Percentiles rank a stretch among this genome's conserved stretches.
These are phyloP conservation scores for Plestiodon gilberti DNA, from an alignment of 2,113 vertebrate genomes.

Conservation along the genomic window DNA sequence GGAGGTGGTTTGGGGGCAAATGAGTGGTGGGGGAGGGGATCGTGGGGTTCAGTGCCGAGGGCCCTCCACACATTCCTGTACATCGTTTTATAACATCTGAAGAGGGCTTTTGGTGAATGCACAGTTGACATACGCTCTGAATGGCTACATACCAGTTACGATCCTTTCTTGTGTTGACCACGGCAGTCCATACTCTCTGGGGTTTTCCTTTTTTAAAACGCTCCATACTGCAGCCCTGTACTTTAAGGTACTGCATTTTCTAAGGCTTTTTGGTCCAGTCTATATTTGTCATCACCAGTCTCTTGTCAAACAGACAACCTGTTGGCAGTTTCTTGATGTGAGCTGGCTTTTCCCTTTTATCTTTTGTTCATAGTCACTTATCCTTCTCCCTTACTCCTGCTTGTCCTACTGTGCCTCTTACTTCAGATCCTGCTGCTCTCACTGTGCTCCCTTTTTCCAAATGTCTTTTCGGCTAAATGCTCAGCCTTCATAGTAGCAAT, in stretches of 20 bases:
- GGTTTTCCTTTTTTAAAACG: not conserved
- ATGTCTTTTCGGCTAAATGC: constrained; percentile 43
- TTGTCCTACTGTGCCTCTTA: constrained; percentile 17
- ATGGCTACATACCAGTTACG: not conserved
- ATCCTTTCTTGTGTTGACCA: not conserved
- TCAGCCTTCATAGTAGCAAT: constrained; percentile 33
- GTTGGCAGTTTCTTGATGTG: constrained; percentile 3
- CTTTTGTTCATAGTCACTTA: not conserved
- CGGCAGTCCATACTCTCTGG: not conserved
- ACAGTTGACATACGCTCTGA: not conserved
- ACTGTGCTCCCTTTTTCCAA: constrained; percentile 27
- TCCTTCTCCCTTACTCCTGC: constrained; percentile 9
- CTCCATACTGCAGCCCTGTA: not conserved
- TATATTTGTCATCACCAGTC: not conserved
- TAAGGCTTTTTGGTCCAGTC: not conserved
- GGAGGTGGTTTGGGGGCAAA: too few species aligned
- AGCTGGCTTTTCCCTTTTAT: constrained; percentile 21
- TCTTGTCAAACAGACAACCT: not conserved
- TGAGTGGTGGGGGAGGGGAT: too few species aligned
- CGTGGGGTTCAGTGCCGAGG: too few species aligned
- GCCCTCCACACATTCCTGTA: too few species aligned
- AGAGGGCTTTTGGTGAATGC: too few species aligned
- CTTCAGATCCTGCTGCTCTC: constrained; percentile 35
- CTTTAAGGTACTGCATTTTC: constrained; percentile 27
- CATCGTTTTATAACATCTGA: too few species aligned